Conservation (phyloP, 2,888 invertebrate genomes). For the Temnothorax rugatulus region DNA sequence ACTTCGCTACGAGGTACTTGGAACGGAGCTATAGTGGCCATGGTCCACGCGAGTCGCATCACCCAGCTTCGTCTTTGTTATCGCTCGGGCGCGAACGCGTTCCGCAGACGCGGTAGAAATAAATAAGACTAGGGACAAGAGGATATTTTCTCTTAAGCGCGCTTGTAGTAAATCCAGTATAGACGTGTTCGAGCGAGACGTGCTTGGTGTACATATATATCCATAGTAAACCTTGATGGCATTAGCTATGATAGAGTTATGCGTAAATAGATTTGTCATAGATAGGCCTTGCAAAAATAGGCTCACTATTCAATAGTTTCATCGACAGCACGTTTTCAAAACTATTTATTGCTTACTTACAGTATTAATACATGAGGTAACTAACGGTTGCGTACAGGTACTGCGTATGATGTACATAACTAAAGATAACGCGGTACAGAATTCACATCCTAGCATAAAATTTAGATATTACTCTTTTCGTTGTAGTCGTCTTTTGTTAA, state of each 20-base stretch:
- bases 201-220: not conserved
- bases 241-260: not conserved
- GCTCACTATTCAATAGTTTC: not conserved
- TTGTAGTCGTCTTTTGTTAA: not conserved
- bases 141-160: not conserved
- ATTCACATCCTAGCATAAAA: not conserved
- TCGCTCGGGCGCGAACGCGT: constrained; percentile 27
- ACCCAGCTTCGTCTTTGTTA: constrained; percentile 40
- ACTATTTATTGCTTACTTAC: constrained; percentile 9
- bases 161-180: not conserved
- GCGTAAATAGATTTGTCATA: constrained; percentile 14
- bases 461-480: not conserved
- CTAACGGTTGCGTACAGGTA: constrained; percentile 18
- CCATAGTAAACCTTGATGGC: no score
- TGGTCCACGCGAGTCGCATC: not conserved
- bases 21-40: not conserved
- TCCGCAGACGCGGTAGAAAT: not conserved
- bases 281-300: not conserved
- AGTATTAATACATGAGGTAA: constrained; percentile 29
- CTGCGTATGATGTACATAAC: not conserved
- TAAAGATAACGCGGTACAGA: not conserved
- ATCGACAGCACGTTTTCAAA: not conserved
- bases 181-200: not conserved
- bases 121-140: not conserved
- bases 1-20: not conserved